phyloP scores from a whole-genome alignment of 2,888 invertebrate species.

The Alviniconcha strummeri region DNA sequence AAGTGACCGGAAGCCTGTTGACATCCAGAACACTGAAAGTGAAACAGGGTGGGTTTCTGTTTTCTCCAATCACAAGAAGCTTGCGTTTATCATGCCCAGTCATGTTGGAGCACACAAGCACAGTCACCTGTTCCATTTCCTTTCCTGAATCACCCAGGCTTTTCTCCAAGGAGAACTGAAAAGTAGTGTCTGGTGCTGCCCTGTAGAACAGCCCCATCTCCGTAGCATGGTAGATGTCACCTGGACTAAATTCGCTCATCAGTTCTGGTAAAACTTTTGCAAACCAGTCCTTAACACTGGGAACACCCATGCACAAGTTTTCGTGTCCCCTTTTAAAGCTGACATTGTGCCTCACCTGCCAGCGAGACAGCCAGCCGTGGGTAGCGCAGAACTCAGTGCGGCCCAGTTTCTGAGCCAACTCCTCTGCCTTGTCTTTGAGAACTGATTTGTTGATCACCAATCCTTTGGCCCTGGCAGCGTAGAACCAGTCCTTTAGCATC shows the following conservation, averaged over 20 bases:
- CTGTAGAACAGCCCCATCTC: constrained; percentile 3
- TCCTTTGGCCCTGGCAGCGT: constrained; percentile 6
- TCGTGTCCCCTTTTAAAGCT: not conserved
- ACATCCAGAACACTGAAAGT: not conserved
- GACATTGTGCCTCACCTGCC: constrained; percentile 11
- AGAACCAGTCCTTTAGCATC: constrained; percentile 12
- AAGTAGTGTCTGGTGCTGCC: not conserved
- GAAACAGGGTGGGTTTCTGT: not conserved
- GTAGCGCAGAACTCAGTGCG: not conserved
- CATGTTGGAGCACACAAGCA: constrained; percentile 1
- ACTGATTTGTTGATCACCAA: not conserved
- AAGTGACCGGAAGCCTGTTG: not conserved
- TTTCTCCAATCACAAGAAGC: not conserved
- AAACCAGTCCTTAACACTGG: not conserved
- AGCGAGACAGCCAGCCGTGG: constrained; percentile 8
- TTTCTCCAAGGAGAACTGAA: not conserved
- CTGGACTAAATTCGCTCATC: not conserved
- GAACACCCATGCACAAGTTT: not conserved
- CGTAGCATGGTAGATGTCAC: not conserved
- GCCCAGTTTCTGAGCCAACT: constrained; percentile 3
- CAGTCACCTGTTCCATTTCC: not conserved
- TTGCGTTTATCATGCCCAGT: not conserved
- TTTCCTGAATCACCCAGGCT: not conserved
- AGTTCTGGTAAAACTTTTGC: not conserved
- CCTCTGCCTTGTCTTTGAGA: not conserved